Conservation (phyloP, 2,888 invertebrate species). For the Drosophila fungiperda region DNA sequence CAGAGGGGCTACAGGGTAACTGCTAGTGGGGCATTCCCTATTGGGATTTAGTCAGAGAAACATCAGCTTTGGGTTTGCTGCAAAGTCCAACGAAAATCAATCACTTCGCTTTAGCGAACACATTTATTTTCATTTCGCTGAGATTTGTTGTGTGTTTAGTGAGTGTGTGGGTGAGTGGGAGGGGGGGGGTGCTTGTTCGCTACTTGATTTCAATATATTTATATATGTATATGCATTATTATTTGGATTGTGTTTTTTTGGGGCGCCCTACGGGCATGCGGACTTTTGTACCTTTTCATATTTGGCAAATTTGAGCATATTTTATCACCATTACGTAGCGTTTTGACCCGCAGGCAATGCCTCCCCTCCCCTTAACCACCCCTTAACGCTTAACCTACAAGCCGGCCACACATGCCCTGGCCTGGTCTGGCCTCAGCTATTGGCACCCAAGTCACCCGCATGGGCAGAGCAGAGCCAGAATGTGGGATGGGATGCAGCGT, state of each 20-base stretch:
- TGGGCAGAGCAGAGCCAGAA: conserved; percentile 19
- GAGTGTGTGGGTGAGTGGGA: neutral
- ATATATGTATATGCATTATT: conserved; percentile 48
- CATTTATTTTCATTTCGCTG: conserved; percentile 83
- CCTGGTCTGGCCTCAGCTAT: conserved; percentile 42
- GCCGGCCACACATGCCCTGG: neutral
- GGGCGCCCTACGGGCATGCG: conserved; percentile 52
- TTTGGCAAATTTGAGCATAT: conserved; percentile 82
- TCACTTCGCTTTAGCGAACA: conserved; percentile 83
- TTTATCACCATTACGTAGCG: conserved; percentile 81
- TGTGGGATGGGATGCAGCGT: neutral
- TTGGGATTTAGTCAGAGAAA: neutral
- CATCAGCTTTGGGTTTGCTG: neutral
- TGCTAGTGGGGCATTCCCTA: neutral
- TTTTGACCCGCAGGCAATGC: conserved; percentile 70
- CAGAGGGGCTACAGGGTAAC: neutral
- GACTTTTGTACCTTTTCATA: conserved; percentile 75
- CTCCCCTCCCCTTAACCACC: neutral
- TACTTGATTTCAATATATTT: conserved; percentile 69
- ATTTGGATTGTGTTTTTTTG: conserved; percentile 54
- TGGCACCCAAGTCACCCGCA: conserved; percentile 68
- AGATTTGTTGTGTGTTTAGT: conserved; percentile 54
- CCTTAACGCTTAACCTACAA: neutral
- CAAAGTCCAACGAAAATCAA: conserved; percentile 80
- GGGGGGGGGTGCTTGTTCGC: conserved; percentile 25